Evolutionary conservation across 2,797 vertebrate species (phyloP).

Genomic region (Intellagama lesueurii): DNA sequence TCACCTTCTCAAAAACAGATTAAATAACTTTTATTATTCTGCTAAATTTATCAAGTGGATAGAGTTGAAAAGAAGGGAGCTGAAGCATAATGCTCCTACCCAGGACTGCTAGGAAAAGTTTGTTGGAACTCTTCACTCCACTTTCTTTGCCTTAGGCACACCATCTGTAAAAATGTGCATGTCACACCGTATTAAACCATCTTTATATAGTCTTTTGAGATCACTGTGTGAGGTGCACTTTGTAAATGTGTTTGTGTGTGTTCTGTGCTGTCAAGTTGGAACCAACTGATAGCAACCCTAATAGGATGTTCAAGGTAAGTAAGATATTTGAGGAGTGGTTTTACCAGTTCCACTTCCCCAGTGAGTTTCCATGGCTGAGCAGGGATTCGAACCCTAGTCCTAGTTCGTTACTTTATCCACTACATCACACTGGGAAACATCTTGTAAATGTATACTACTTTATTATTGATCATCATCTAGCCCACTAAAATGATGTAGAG

Average conservation of each 20-base stretch:
- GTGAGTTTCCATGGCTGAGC: too few species aligned
- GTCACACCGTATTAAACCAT: slow-evolving; percentile 18
- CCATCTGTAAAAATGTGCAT: slow-evolving; percentile 26
- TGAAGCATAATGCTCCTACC: not conserved
- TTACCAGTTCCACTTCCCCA: too few species aligned
- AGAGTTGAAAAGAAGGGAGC: not conserved
- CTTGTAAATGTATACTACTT: not conserved
- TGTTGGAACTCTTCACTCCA: not conserved
- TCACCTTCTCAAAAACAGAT: not conserved
- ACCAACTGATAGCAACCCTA: too few species aligned
- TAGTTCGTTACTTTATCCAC: too few species aligned
- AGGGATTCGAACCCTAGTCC: too few species aligned
- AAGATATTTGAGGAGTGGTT: too few species aligned
- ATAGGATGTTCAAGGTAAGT: too few species aligned
- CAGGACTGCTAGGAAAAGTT: not conserved
- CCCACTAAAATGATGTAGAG: not conserved
- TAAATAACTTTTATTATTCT: not conserved
- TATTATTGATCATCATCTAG: slow-evolving; percentile 3
- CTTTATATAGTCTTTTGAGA: slow-evolving; percentile 19
- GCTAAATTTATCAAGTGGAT: not conserved
- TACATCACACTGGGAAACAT: too few species aligned
- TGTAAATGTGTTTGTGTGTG: not conserved
- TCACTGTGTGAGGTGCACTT: not conserved
- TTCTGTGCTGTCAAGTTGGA: too few species aligned
- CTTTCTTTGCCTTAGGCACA: not conserved